A percentile compares a stretch with the other conserved stretches of the same genome.
phyloP scores from a whole-genome alignment of 2,113 vertebrate genomes.

The Daphoenositta chrysoptera region DNA sequence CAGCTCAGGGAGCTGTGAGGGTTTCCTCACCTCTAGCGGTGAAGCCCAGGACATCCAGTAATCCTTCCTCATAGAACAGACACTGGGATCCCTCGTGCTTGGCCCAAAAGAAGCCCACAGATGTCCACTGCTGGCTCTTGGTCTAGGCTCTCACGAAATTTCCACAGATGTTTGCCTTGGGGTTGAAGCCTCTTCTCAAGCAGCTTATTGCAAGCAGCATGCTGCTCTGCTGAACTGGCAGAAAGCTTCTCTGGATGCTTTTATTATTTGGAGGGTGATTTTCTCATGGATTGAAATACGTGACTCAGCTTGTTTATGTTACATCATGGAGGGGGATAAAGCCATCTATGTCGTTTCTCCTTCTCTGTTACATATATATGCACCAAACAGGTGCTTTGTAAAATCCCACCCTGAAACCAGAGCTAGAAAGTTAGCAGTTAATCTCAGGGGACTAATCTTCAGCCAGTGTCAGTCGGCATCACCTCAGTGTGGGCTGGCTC shows the following conservation, averaged over 20 bases:
- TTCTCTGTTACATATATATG: not conserved
- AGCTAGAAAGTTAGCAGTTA: not conserved
- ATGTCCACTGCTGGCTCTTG: not conserved
- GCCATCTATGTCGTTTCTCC: not conserved
- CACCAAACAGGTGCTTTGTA: not conserved
- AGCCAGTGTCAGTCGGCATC: not conserved
- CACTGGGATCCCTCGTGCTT: not conserved
- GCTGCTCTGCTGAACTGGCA: not conserved
- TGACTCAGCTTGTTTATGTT: not conserved
- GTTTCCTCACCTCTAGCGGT: not conserved
- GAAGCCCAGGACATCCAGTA: not conserved
- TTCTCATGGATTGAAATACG: not conserved
- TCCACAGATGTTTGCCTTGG: constrained; percentile 8
- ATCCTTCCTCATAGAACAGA: not conserved
- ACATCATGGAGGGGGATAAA: not conserved
- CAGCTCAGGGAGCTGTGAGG: not conserved
- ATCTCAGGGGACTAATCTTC: not conserved
- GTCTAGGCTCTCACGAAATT: not conserved
- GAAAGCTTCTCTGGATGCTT: not conserved
- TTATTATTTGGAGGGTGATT: not conserved
- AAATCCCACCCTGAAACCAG: not conserved
- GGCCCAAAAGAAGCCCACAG: not conserved
- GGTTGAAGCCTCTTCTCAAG: not conserved
- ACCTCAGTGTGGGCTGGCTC: not conserved
- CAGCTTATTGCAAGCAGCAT: not conserved